A percentile compares a stretch with the other conserved stretches of the same genome.
phyloP scores from a whole-genome alignment of 2,888 invertebrate species.

The Drosophila mulleri region DNA sequence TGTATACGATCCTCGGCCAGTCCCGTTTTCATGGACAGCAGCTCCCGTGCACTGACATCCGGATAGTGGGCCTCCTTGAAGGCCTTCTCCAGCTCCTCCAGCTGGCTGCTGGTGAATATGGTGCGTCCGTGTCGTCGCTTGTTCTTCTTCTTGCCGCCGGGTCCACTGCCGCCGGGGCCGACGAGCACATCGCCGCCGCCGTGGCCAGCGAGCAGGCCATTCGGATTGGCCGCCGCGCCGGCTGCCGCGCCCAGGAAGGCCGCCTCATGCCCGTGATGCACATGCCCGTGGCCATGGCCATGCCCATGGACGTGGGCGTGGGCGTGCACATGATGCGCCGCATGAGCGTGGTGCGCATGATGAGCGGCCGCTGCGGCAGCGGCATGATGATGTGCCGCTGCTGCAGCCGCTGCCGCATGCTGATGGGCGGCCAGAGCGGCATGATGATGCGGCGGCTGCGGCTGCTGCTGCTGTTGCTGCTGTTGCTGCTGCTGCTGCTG shows the following conservation, averaged over 20 bases:
- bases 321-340: conserved; percentile 59
- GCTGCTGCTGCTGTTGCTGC: conserved; percentile 51
- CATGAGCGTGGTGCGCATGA: conserved; percentile 75
- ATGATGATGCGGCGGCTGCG: conserved; percentile 58
- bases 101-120: conserved; percentile 99
- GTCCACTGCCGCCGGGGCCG: conserved; percentile 67
- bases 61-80: conserved; percentile 99
- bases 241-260: conserved; percentile 64
- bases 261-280: conserved; percentile 70
- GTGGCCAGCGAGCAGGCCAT: conserved; percentile 60
- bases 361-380: conserved; percentile 74
- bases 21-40: conserved; percentile 96
- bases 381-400: conserved; percentile 75
- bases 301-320: conserved; percentile 58
- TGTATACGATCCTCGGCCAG: conserved; percentile 97
- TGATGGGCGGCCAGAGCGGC: conserved; percentile 75
- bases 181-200: conserved; percentile 64
- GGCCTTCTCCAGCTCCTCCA: conserved; percentile 99
- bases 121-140: conserved; percentile 97
- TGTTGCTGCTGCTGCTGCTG: conserved; percentile 17
- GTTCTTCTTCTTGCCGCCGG: conserved; percentile 93
- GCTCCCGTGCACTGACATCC: conserved; percentile 98
- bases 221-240: conserved; percentile 59
- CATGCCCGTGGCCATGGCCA: conserved; percentile 65
- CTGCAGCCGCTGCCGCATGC: conserved; percentile 72